A percentile compares a stretch with the other conserved stretches of the same genome.
Evolutionary conservation across 2,888 invertebrate species (phyloP).

Genomic region (Machimus rusticus): DNA sequence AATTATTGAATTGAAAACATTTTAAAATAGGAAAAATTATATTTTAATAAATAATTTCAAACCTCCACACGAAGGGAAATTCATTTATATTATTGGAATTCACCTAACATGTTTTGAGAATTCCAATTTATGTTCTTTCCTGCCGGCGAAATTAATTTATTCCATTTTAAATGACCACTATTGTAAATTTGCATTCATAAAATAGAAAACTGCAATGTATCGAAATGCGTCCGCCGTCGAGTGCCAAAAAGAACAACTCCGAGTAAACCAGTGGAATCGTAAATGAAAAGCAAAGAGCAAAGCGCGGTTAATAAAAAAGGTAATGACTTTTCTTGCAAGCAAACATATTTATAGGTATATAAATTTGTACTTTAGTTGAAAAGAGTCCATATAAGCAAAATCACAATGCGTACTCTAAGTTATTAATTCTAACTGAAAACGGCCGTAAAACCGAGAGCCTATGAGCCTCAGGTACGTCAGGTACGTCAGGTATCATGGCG

Average conservation of each 20-base stretch:
- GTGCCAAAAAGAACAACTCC: background rate
- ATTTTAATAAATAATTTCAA: too few relatives aligned
- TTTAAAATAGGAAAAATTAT: too few relatives aligned
- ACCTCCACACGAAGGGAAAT: too few relatives aligned
- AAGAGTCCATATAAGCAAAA: background rate
- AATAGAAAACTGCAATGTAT: background rate
- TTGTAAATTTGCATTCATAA: background rate
- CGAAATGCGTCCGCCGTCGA: background rate
- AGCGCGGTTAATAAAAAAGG: background rate
- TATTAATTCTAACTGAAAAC: background rate
- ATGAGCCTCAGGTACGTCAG: background rate
- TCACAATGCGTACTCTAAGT: background rate
- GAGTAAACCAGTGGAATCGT: background rate
- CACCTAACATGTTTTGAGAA: background rate
- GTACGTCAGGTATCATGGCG: background rate
- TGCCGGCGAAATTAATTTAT: background rate
- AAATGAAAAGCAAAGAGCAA: background rate
- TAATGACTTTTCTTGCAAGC: background rate
- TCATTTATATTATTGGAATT: too few relatives aligned
- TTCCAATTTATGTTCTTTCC: background rate
- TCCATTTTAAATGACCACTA: background rate
- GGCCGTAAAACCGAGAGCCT: background rate
- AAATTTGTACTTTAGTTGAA: background rate
- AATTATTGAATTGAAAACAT: too few relatives aligned
- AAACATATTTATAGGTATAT: background rate